Base-by-base conservation (phyloP, 2,888 invertebrate genomes). In the Bimastos eiseni region DNA sequence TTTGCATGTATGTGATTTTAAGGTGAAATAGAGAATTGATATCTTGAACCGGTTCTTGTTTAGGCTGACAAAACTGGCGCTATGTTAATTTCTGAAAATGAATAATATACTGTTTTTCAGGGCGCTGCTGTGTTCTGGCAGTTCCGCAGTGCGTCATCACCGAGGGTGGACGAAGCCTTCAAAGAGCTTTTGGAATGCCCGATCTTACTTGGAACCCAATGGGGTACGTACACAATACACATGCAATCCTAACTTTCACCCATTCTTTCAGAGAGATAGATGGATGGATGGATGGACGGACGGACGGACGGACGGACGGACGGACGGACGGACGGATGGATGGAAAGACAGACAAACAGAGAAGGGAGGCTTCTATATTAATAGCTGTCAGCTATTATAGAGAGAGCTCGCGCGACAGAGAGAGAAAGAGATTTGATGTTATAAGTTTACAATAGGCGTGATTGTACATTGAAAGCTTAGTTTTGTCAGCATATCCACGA, bases 121-220 rank as follows among this genome's bases (percentile, higher is more conserved):
- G 86, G 86, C 24, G 86, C 86, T 34, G 86, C 86, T 24, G 86
- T 86, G 86, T 86, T 86, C 34, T 86, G 86, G 86, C 36, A 86
- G 21, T 86, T 36, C 4, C 86, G 86, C 37, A 86, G 37, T 24
- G 17, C 33, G 17, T 34, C 37, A 5, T 83, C 44, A 17, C 3
- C 13, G 19, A 24, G 36, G 0, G 86, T 86, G 86, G 36, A 86
- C 86, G 86, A 86, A 36, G 86, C 36, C 21, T 86, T 37, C 86
- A 86, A 19, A 86, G 86, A 86, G 0, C 86, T 34, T 24, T 21
- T 86, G 6, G 86, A 86, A 17, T 86, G 86, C 19, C 86, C 86
- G 21, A 30, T 86, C 34, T 37, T 86, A 36, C 34, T 86, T 1
- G 86, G 86, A 86, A 86, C 36, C 37, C 86, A 86, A 24, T 86